phyloP scores from a whole-genome alignment of 2,888 invertebrate genomes.

The Drosophila kokeensis region DNA sequence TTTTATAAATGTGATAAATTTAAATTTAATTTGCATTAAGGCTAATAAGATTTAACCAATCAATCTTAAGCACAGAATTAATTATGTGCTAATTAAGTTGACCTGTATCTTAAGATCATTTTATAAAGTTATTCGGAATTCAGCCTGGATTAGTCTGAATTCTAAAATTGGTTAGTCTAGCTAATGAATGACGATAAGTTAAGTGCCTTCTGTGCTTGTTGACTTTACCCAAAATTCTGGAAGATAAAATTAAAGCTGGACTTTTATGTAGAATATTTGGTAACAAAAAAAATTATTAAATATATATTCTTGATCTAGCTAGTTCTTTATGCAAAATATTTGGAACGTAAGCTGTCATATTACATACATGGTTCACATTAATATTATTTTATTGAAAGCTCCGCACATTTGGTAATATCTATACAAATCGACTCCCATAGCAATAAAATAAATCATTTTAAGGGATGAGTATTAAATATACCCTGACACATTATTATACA shows the following conservation, averaged over 20 bases:
- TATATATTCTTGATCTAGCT: neutral
- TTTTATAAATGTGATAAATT: neutral
- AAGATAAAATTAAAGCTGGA: no score
- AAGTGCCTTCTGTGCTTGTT: neutral
- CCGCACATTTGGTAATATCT: neutral
- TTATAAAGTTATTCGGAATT: neutral
- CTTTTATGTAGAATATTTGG: slow-evolving; percentile 19
- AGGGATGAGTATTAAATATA: neutral
- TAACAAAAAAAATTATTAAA: slow-evolving; percentile 35
- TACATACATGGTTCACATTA: neutral
- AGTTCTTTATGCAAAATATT: neutral
- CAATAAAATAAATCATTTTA: neutral
- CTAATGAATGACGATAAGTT: neutral
- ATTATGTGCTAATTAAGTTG: neutral
- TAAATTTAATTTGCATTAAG: neutral
- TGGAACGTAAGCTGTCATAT: neutral
- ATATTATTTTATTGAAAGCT: neutral
- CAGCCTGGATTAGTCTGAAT: neutral
- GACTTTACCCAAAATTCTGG: neutral
- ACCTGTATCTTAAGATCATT: neutral
- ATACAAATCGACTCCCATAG: no score
- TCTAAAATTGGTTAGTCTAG: neutral
- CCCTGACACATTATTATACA: neutral
- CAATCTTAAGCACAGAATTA: neutral
- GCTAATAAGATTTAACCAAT: neutral